Base-by-base conservation (phyloP, 2,113 vertebrate species). In the Macroglossus sobrinus region DNA sequence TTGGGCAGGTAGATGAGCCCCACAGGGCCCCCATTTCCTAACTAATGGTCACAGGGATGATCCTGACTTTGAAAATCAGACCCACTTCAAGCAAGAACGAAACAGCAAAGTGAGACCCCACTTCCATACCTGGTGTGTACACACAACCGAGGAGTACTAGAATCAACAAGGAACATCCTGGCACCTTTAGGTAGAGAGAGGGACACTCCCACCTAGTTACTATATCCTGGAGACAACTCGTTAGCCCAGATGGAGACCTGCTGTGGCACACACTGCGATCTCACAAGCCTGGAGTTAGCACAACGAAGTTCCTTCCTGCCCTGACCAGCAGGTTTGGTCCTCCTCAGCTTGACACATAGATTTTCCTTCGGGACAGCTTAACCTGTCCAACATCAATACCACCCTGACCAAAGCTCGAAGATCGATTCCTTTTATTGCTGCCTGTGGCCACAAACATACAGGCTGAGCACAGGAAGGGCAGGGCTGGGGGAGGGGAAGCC, bases 381-480 rank as follows among this genome's bases (percentile, higher is more conserved):
- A 95, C 88, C 89, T 26, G 57, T 61, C 38, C 78, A 15, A 18
- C 69, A 33, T 94, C 92, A 14, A 82, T 47, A 76, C 5, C 0
- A 50, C 69, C 71, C 93, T 59, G 92, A 94, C 94, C 93, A 30
- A 64, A 30, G 71, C 47, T 7, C 33, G 1, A 7, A 0, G 33
- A 78, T 96, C 79, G 4, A 96, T 96, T 4, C 47, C 40, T 89
- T 82, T 95, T 43, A 91, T 18, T 80, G 72, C 93, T 45, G 91
- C 95, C 47, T 16, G 66, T 1, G 26, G 89, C 71, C 87, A 59
- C 89, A 40, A 63, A 47, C 66, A n/a, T 19, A 3, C 55, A 13
- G 1, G 7, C 5, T 9, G 24, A 30, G 26, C 0, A 0, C n/a
- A 10, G 59, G 47, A 57, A 57, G 66, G 84, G 59, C 81, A 33